Percentiles rank a stretch among this genome's conserved stretches.
phyloP scores from a whole-genome alignment of 2,113 vertebrate species.

The Oreochromis niloticus region DNA sequence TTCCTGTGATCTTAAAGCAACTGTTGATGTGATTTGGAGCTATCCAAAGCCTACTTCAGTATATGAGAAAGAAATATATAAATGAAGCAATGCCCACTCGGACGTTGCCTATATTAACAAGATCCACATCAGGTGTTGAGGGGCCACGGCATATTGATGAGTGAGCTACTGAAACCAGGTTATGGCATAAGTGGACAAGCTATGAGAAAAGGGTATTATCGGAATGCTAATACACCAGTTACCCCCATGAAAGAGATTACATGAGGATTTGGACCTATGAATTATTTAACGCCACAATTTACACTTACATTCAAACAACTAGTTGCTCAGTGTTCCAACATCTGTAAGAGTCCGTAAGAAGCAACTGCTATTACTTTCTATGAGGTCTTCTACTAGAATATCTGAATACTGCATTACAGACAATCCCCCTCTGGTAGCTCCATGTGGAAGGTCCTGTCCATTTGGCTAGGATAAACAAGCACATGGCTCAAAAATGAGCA shows the following conservation, averaged over 20 bases:
- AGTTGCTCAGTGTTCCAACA: fast-evolving
- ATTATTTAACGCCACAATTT: fast-evolving
- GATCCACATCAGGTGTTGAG: background rate
- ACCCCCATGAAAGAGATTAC: background rate
- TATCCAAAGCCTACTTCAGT: background rate
- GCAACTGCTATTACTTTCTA: fast-evolving
- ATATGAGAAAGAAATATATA: background rate
- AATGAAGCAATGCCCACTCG: fast-evolving
- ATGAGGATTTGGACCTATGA: fast-evolving
- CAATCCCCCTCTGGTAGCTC: background rate
- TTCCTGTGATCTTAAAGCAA: background rate
- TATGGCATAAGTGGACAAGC: background rate
- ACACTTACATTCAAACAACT: background rate
- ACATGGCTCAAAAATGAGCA: background rate
- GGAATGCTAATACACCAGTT: background rate
- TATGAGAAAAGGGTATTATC: fast-evolving
- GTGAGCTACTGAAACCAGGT: background rate
- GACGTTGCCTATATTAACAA: fast-evolving
- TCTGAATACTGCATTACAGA: background rate
- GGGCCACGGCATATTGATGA: fast-evolving
- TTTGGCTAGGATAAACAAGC: background rate
- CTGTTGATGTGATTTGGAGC: background rate
- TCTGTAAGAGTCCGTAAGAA: background rate
- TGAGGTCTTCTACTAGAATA: background rate
- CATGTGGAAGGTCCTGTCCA: background rate